Conservation (phyloP, 2,113 vertebrate species). For the Leucosticte australis region DNA sequence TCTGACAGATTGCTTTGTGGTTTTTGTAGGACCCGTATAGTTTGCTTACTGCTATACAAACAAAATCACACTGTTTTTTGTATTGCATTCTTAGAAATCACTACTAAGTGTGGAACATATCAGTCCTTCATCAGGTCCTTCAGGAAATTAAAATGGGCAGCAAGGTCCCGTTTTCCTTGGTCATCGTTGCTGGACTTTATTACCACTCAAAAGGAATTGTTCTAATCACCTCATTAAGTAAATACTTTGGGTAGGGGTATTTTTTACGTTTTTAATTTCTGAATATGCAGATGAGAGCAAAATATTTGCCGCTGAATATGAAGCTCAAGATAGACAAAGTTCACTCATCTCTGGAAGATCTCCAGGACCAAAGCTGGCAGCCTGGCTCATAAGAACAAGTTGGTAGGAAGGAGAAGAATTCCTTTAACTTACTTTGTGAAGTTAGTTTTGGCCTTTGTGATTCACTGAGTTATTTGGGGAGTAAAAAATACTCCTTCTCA, state of each 20-base stretch:
- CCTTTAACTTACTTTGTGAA: neutral
- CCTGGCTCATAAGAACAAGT: neutral
- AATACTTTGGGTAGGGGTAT: neutral
- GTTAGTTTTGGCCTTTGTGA: neutral
- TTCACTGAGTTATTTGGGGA: neutral
- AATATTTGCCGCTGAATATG: neutral
- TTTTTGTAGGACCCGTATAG: accelerated
- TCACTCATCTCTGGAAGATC: neutral
- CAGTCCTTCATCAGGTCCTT: neutral
- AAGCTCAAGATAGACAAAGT: neutral
- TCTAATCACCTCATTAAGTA: neutral
- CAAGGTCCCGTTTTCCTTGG: neutral
- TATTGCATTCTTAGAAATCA: neutral
- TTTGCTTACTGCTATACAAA: neutral
- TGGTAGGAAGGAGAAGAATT: neutral
- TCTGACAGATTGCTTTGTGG: neutral
- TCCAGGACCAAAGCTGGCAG: neutral
- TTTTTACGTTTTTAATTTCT: neutral
- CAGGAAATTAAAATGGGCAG: neutral
- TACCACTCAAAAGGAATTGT: neutral
- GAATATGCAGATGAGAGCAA: neutral
- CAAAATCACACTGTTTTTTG: neutral
- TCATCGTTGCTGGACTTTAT: neutral
- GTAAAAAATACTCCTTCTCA: neutral
- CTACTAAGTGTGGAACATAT: neutral